Base-by-base conservation (phyloP, 2,888 invertebrate genomes). In the Mesorhabditis spiculigera region DNA sequence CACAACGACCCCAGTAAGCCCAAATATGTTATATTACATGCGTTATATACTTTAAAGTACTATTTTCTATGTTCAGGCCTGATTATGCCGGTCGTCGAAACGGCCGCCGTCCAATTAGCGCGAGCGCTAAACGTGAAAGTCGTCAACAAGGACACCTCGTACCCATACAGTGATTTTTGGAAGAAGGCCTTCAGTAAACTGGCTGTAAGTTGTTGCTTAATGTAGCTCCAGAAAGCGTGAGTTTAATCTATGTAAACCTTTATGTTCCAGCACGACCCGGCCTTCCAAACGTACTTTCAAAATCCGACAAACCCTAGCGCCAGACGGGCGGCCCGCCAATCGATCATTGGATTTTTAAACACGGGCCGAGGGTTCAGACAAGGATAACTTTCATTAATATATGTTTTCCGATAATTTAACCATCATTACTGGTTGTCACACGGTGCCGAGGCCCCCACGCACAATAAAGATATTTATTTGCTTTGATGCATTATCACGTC, bases 141-240 rank as follows among this genome's bases (percentile, higher is more conserved):
- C 10, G 58, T 50, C 58, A 50, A 50, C n/a, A n/a, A n/a, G n/a
- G 58, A 50, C 58, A 50, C 1, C n/a, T 50, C n/a, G 58, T 50
- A 50, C n/a, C 58, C 58, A 3, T 50, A 50, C 3, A 50, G 58
- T 50, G 58, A 50, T n/a, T 50, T 50, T n/a, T 50, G 58, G 58
- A 50, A n/a, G n/a, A 50, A 50, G n/a, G n/a, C 58, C 58, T 50
- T 50, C 58, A 50, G n/a, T 50, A 50, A 50, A 50, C n/a, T 50
- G n/a, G 58, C 58, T 10, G 58, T 50, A 13, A 50, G n/a, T 13
- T n/a, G n/a, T 50, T 50, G 8, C 8, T 50, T 50, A 50, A 50
- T 50, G 8, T 10, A 50, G 6, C 13, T 13, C 13, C 13, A 50
- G 13, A 13, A 50, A n/a, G n/a, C n/a, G n/a, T n/a, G n/a, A n/a